Percentiles rank a stretch among this genome's conserved stretches.
These are phyloP conservation scores for Dolichallabes microphthalmus DNA, from an alignment of 2,113 vertebrate species.

Conservation along the genomic window DNA sequence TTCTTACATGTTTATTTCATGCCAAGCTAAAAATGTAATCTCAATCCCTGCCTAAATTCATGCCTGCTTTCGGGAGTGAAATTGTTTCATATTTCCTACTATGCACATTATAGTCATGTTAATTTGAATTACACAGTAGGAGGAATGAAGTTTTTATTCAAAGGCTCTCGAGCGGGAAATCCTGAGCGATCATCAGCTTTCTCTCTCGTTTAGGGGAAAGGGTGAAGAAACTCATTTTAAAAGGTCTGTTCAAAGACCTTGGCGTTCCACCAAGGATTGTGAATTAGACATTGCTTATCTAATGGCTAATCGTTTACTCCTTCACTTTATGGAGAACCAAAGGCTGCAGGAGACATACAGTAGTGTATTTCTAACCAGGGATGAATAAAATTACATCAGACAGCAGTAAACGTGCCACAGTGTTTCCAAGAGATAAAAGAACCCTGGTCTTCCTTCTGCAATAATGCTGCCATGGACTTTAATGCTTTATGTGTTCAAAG, in stretches of 20 bases:
- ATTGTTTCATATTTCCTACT: neutral
- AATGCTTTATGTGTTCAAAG: neutral
- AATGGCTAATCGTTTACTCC: neutral
- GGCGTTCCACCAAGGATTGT: slow-evolving; percentile 34
- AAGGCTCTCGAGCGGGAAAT: slow-evolving; percentile 13
- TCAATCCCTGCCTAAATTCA: neutral
- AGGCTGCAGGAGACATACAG: too few species aligned
- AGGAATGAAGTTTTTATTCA: slow-evolving; percentile 32
- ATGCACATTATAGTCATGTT: neutral
- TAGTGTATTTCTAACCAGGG: neutral
- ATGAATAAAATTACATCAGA: neutral
- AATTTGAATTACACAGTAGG: slow-evolving; percentile 5
- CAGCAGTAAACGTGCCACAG: neutral
- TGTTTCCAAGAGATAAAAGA: neutral
- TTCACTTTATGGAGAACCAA: slow-evolving; percentile 8
- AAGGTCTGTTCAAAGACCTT: slow-evolving; percentile 40
- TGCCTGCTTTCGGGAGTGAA: neutral
- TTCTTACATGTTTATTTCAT: neutral
- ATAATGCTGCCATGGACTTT: neutral
- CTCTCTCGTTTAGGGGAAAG: neutral
- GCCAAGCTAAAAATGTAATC: neutral
- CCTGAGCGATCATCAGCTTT: slow-evolving; percentile 15
- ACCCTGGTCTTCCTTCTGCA: neutral
- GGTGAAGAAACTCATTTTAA: slow-evolving; percentile 34
- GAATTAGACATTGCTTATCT: slow-evolving; percentile 18